phyloP scores from a whole-genome alignment of 2,113 vertebrate species.

The Alectura lathami region DNA sequence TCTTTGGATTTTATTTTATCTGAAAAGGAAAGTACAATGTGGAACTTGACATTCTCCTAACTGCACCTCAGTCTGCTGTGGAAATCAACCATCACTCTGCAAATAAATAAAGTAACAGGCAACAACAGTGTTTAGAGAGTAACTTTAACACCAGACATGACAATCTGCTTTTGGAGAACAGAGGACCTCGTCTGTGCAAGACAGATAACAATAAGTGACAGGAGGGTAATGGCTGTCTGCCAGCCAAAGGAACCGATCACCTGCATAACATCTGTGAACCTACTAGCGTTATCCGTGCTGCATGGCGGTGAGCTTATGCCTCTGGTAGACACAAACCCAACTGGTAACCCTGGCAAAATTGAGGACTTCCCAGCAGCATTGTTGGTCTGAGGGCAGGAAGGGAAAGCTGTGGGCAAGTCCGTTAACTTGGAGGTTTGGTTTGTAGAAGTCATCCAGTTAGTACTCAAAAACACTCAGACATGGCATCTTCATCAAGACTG shows the following conservation, averaged over 20 bases:
- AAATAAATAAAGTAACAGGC: background rate
- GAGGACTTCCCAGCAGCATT: background rate
- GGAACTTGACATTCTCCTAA: background rate
- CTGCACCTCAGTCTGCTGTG: background rate
- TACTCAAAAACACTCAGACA: background rate
- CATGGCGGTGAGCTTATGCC: background rate
- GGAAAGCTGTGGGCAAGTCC: background rate
- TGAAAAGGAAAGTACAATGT: background rate
- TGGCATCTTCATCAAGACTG: background rate
- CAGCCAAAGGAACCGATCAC: background rate
- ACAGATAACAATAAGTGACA: background rate
- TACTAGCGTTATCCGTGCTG: background rate
- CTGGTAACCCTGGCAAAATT: background rate
- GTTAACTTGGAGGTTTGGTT: background rate
- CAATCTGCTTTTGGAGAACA: background rate
- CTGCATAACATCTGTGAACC: background rate
- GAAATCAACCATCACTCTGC: background rate
- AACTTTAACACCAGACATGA: background rate
- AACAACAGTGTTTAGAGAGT: background rate
- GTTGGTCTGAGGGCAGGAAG: background rate
- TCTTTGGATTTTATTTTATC: background rate
- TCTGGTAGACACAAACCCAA: background rate
- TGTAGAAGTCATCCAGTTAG: background rate
- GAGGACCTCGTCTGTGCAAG: background rate
- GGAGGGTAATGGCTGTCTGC: background rate